These are phyloP conservation scores for Heliopora coerulea DNA, from an alignment of 92 coral and sea anemone genomes.

Conservation along the genomic window DNA sequence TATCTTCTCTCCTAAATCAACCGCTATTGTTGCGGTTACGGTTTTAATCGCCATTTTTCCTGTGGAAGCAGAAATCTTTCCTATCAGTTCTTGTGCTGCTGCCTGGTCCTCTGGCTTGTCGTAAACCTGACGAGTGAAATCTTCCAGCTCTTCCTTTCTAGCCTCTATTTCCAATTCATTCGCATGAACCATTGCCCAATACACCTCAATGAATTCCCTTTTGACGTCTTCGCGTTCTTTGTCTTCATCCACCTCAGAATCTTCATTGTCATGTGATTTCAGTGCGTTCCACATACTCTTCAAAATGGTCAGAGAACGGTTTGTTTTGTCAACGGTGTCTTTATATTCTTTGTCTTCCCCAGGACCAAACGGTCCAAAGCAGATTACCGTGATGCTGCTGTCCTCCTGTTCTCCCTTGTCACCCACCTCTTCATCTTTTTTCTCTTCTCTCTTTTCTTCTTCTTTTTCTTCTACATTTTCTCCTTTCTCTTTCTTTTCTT, in stretches of 20 bases:
- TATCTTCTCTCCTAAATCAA: slow-evolving; percentile 27
- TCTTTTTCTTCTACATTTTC: too few relatives aligned
- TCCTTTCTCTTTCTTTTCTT: too few relatives aligned
- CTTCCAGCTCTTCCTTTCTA: slow-evolving; percentile 18
- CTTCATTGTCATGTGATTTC: not conserved
- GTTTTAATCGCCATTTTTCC: slow-evolving; percentile 35
- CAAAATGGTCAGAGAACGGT: not conserved
- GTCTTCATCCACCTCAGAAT: not conserved
- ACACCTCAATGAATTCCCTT: not conserved
- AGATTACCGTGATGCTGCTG: not conserved
- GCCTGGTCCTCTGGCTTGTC: slow-evolving; percentile 3
- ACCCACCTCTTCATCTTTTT: too few relatives aligned
- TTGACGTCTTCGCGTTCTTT: not conserved
- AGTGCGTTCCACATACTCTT: not conserved
- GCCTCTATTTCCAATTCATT: not conserved
- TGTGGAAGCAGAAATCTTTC: slow-evolving; percentile 18
- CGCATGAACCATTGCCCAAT: slow-evolving; percentile 5
- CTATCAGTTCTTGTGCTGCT: not conserved
- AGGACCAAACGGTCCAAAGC: slow-evolving; percentile 19
- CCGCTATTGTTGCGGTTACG: slow-evolving; percentile 13
- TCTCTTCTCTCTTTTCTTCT: too few relatives aligned
- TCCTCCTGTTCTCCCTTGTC: too few relatives aligned
- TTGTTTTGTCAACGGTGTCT: not conserved
- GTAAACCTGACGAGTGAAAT: slow-evolving; percentile 1
- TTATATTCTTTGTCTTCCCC: not conserved